Conservation (phyloP, 1,140 invertebrate genomes). For the Zophobas atratus region DNA sequence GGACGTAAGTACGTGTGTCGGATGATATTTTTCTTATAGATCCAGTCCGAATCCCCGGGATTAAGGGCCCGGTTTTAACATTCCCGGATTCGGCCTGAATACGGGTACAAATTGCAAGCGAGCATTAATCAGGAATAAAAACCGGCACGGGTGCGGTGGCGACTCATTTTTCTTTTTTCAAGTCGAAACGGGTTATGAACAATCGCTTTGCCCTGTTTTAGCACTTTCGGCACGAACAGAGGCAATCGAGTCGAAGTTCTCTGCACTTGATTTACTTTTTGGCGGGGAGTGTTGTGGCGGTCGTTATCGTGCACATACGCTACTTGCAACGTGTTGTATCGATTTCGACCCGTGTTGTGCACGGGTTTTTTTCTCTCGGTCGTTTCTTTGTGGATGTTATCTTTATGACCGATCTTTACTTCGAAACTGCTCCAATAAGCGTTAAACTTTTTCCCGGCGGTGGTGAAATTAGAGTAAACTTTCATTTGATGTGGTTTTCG, state of each 20-base stretch:
- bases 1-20: conserved; percentile 8
- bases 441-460: conserved; percentile 14
- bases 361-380: background rate
- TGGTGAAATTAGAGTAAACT: conserved; percentile 30
- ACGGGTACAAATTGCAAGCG: background rate
- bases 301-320: background rate
- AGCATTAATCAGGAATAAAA: no score
- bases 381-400: background rate
- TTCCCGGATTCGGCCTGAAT: background rate
- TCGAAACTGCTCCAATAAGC: background rate
- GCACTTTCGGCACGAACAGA: no score
- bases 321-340: no score
- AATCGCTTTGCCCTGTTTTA: no score
- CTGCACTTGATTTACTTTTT: background rate
- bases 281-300: background rate
- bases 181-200: no score
- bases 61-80: conserved; percentile 3
- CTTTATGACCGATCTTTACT: conserved; percentile 3
- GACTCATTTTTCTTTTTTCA: no score
- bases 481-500: conserved; percentile 33
- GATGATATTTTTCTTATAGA: conserved; percentile 28
- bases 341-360: background rate
- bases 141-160: no score
- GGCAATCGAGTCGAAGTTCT: no score
- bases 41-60: background rate